Base-by-base conservation (phyloP, 2,888 invertebrate species). In the Gastrophysa polygoni region DNA sequence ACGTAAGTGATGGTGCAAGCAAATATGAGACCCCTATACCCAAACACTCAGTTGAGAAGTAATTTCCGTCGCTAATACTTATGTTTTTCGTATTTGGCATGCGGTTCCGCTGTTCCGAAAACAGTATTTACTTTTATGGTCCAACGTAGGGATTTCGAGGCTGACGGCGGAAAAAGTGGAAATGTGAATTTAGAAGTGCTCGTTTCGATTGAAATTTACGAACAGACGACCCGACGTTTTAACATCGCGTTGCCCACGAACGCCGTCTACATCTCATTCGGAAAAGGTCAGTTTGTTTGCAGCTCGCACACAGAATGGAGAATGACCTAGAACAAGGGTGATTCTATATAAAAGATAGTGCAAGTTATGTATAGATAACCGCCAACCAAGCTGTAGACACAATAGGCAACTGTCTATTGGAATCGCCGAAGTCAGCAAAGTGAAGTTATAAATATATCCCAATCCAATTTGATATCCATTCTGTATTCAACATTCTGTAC, bases 241-340 rank as follows among this genome's bases (percentile, higher is more conserved):
- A 71, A 72, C 71, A 72, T 69, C 64, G 64, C 68, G 68, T 69
- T 71, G 67, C 72, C 68, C 60, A 48, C 68, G 61, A 68, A 69
- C 69, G 68, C 70, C 68, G 64, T 62, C 68, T 72, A 71, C 72
- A 73, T 75, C 74, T 75, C 74, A 73, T 75, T 75, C 73, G 61
- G 72, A 74, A 74, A 75, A 73, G 75, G 75, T 73, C 75, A 73
- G 72, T 75, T 75, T 75, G 73, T 75, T 73, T 74, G 73, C 68
- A 71, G 73, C 69, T 68, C 67, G 71, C 65, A 70, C 64, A 67
- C 63, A 61, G 67, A 71, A 73, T 72, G 68, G 67, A 66, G 66
- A 69, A 69, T 68, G 65, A 54, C 54, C 54, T 38, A 16, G 16
- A 1, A 5, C 24, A 14, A 8, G 16, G 28, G 3, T n/a, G 32